phyloP scores from a whole-genome alignment of 2,888 invertebrate genomes.

The Microplitis deprimator region DNA sequence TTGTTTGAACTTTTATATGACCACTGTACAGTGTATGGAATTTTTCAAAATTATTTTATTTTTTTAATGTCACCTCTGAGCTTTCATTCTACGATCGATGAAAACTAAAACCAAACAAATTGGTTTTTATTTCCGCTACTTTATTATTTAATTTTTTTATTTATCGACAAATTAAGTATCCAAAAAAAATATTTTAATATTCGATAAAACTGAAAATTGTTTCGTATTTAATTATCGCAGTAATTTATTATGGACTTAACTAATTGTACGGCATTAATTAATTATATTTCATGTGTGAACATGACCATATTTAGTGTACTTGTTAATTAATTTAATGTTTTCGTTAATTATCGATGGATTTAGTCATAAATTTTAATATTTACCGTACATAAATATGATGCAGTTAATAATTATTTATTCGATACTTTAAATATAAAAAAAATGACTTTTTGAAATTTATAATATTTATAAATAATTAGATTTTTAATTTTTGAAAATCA shows the following conservation, averaged over 20 bases:
- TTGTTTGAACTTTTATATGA: not conserved
- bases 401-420: no score
- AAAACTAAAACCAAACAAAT: no score
- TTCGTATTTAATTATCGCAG: not conserved
- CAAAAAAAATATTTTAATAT: not conserved
- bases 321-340: not conserved
- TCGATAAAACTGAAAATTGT: not conserved
- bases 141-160: not conserved
- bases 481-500: no score
- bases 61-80: not conserved
- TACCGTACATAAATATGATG: no score
- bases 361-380: no score
- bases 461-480: no score
- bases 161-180: not conserved
- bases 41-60: not conserved
- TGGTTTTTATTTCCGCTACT: no score
- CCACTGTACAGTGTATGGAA: not conserved
- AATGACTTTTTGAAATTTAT: no score
- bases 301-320: not conserved
- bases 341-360: not conserved
- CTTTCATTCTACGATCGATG: not conserved
- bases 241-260: not conserved
- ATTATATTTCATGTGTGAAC: not conserved
- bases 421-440: no score
- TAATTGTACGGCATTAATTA: not conserved